A percentile compares a stretch with the other conserved stretches of the same genome.
Conservation (phyloP, 2,113 vertebrate genomes). For the Podilymbus podiceps region DNA sequence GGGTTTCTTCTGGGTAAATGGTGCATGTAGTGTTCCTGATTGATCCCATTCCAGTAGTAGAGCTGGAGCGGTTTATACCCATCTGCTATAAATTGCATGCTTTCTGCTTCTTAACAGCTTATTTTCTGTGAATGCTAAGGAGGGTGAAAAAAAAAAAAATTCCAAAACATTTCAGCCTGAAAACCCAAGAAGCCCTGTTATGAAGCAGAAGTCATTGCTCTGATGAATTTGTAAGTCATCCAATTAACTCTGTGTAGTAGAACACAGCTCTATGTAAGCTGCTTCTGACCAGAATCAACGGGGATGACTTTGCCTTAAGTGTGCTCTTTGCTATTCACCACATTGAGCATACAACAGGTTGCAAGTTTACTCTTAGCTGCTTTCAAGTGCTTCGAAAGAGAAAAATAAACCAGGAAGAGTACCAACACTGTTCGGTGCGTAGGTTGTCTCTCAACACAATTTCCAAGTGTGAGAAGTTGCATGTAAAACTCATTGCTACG, state of each 20-base stretch:
- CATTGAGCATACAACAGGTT: slow-evolving; percentile 27
- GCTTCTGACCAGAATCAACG: not conserved
- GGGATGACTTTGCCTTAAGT: not conserved
- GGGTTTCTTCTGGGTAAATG: slow-evolving; percentile 72
- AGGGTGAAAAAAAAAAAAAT: not conserved
- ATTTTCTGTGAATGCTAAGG: slow-evolving; percentile 55
- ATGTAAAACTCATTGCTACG: not conserved
- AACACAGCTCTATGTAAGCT: not conserved
- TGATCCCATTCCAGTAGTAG: slow-evolving; percentile 63
- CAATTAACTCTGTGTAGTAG: not conserved
- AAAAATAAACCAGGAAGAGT: slow-evolving; percentile 38
- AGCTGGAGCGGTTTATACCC: slow-evolving; percentile 58
- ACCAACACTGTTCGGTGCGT: not conserved
- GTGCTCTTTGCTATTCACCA: not conserved
- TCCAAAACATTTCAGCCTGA: slow-evolving; percentile 53
- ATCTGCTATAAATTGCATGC: slow-evolving; percentile 67
- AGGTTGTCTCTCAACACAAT: slow-evolving; percentile 38
- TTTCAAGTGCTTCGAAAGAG: slow-evolving; percentile 30
- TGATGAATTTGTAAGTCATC: not conserved
- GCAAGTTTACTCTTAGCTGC: slow-evolving; percentile 41
- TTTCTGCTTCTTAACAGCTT: slow-evolving; percentile 70
- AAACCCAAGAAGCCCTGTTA: not conserved
- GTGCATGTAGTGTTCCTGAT: slow-evolving; percentile 58
- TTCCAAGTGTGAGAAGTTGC: slow-evolving; percentile 5
- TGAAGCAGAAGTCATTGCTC: not conserved